Conservation (phyloP, 2,888 invertebrate genomes). For the Pseudococcus longispinus region DNA sequence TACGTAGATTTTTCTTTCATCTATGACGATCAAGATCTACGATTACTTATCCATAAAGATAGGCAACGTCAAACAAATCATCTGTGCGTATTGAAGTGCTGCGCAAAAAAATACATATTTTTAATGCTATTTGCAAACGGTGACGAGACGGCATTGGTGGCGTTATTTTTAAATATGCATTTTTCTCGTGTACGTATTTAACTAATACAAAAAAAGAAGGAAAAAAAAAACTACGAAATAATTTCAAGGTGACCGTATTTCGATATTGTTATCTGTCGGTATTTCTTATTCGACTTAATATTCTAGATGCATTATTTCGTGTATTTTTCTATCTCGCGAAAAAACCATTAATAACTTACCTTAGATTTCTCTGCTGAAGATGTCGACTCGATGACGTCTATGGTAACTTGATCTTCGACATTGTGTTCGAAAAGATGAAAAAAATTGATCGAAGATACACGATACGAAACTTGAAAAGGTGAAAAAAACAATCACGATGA, state of each 20-base stretch:
- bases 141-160: neutral
- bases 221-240: neutral
- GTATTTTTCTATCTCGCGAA: neutral
- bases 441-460: neutral
- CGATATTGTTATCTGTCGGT: constrained; percentile 25
- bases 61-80: neutral
- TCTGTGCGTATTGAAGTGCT: neutral
- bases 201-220: neutral
- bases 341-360: neutral
- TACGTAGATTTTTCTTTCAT: constrained; percentile 8
- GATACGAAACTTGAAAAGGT: neutral
- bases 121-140: neutral
- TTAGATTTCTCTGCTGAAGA: neutral
- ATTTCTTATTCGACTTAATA: neutral
- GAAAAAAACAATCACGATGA: constrained; percentile 8
- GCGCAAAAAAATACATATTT: neutral
- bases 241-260: neutral
- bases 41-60: neutral
- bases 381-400: neutral
- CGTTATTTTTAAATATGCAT: constrained; percentile 3
- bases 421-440: neutral
- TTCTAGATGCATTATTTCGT: neutral
- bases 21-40: neutral
- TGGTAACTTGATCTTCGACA: neutral
- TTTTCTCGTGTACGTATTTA: neutral